Evolutionary conservation across 2,888 invertebrate genomes (phyloP).

Genomic region (Sturmia bella): DNA sequence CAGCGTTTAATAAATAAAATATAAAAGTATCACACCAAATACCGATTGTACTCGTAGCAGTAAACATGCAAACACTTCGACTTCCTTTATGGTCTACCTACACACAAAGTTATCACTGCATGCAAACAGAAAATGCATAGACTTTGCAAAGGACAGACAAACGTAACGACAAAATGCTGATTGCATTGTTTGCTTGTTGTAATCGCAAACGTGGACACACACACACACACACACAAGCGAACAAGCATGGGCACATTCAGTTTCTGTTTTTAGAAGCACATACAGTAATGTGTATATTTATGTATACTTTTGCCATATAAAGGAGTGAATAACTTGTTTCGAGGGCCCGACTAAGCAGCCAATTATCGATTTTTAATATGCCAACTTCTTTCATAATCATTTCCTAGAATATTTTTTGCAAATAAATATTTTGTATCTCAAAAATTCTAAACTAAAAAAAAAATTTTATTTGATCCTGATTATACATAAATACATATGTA

Average conservation of each 20-base stretch:
- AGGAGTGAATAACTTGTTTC: no score
- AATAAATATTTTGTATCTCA: no score
- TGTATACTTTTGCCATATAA: not conserved
- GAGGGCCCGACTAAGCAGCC: no score
- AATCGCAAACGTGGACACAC: slow-evolving; percentile 20
- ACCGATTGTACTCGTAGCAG: slow-evolving; percentile 49
- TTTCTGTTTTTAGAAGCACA: not conserved
- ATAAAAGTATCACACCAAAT: slow-evolving; percentile 59
- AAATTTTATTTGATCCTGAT: no score
- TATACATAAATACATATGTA: no score
- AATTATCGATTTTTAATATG: no score
- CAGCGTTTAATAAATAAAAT: slow-evolving; percentile 27
- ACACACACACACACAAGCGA: not conserved
- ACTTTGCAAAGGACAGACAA: slow-evolving; percentile 9
- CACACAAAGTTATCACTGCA: slow-evolving; percentile 30
- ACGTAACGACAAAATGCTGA: slow-evolving; percentile 30
- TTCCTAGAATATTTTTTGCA: no score
- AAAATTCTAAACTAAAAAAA: no score
- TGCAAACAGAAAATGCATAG: slow-evolving; percentile 5
- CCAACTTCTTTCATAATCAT: no score
- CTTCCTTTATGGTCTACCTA: slow-evolving; percentile 56
- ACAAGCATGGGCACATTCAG: not conserved
- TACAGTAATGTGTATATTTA: no score
- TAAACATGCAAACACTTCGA: slow-evolving; percentile 61
- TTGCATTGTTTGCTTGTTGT: slow-evolving; percentile 47